Percentiles rank a stretch among this genome's conserved stretches.
phyloP scores from a whole-genome alignment of 2,797 vertebrate genomes.

The Coracias cyanogaster region DNA sequence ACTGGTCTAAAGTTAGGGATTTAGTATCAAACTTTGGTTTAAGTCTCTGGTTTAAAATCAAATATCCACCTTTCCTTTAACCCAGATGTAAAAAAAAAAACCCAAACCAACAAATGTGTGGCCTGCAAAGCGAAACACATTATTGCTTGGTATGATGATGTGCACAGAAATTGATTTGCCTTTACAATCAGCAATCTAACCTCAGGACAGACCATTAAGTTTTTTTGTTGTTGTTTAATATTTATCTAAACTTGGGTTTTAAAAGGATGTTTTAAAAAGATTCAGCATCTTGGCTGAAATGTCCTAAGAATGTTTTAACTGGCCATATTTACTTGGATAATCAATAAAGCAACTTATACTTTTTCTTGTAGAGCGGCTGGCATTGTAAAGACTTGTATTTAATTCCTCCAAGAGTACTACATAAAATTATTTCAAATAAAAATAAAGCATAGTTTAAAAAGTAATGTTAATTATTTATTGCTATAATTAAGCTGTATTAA shows the following conservation, averaged over 20 bases:
- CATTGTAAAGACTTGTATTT: background rate
- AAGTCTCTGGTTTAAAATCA: background rate
- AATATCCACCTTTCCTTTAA: background rate
- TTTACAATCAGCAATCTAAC: background rate
- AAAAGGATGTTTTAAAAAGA: background rate
- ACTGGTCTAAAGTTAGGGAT: background rate
- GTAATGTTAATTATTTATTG: constrained; percentile 56
- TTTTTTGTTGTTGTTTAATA: background rate
- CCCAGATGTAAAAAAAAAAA: background rate
- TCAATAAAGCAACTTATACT: background rate
- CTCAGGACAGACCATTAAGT: background rate
- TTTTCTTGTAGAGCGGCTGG: background rate
- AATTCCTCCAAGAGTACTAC: background rate
- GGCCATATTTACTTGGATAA: background rate
- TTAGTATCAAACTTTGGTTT: background rate
- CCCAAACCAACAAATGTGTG: background rate
- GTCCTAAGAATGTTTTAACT: constrained; percentile 1
- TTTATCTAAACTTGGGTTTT: background rate
- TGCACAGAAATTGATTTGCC: background rate
- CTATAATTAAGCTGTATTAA: constrained; percentile 64
- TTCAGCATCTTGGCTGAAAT: background rate
- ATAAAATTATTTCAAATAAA: constrained; percentile 33
- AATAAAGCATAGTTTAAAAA: constrained; percentile 54
- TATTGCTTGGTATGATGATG: background rate
- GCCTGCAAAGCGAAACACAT: background rate